These are phyloP conservation scores for Griposia aprilina DNA, from an alignment of 2,888 invertebrate species.

Conservation along the genomic window DNA sequence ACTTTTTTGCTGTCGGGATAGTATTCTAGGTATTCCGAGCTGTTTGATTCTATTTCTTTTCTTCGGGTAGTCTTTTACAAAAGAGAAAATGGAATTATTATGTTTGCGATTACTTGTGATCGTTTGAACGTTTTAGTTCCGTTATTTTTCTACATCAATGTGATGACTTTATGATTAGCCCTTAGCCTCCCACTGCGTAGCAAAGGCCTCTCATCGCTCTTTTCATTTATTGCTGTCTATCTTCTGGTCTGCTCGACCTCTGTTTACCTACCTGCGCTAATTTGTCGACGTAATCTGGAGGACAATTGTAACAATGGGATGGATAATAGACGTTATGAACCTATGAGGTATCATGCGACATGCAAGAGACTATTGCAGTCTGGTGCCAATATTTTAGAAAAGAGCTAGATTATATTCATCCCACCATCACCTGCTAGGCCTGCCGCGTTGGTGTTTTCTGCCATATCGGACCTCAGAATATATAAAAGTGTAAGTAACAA, in stretches of 20 bases:
- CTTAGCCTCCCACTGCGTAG: not conserved
- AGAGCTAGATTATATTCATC: too few relatives aligned
- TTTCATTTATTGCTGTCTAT: not conserved
- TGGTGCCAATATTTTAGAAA: not conserved
- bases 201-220: not conserved
- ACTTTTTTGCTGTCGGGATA: conserved; percentile 1
- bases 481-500: too few relatives aligned
- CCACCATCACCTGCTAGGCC: not conserved
- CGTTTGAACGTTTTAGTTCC: conserved; percentile 2
- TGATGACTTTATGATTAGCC: not conserved
- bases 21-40: conserved; percentile 23
- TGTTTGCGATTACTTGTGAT: not conserved
- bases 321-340: too few relatives aligned
- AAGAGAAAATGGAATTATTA: not conserved
- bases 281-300: too few relatives aligned
- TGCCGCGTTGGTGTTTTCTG: too few relatives aligned
- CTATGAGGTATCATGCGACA: too few relatives aligned
- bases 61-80: not conserved
- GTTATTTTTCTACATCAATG: not conserved
- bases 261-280: too few relatives aligned
- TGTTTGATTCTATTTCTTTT: not conserved
- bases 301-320: too few relatives aligned
- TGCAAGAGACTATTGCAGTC: too few relatives aligned
- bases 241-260: too few relatives aligned
- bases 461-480: too few relatives aligned